Base-by-base conservation (phyloP, 2,888 invertebrate species). In the Pollenia labialis region DNA sequence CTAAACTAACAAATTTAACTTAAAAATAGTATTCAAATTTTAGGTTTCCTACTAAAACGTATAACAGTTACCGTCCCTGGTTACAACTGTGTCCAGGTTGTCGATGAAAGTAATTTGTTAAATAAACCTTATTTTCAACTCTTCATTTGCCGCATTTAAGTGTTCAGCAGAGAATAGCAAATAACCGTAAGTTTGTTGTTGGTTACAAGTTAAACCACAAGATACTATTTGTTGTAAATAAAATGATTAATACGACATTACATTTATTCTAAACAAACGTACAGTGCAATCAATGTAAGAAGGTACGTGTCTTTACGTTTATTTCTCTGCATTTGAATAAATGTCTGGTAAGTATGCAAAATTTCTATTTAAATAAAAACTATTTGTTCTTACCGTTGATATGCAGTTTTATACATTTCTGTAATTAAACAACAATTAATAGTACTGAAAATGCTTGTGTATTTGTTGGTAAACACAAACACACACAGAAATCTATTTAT, bases 391-490 rank as follows among this genome's bases (percentile, higher is more conserved):
- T 52, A 60, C 8, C 18, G 2, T 83, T 46, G 48, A 18, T 58
- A 42, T 68, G 40, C 58, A 56, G 32, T 82, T 56, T 12, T 69
- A 23, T 71, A 64, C 42, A 83, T 83, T 86, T 71, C 48, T 72
- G 81, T 81, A 87, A 87, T 87, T 87, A 84, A 87, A 87, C 81
- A 84, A 87, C 84, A 84, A 84, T 87, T 87, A 87, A 87, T 87
- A 60, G 83, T 84, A 81, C 81, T 62, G 75, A 58, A 71, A 66
- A 40, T 64, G 44, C n/a, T 69, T 66, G 58, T 66, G 50, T 44
- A 9, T 60, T 58, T 46, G 50, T 23, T 9, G 16, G 12, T n/a
- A 44, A 64, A 44, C 40, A 32, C 44, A 44, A 16, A 32, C 44
- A 42, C 56, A 60, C 44, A 11, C 32, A 32, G 18, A 23, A 64